phyloP scores from a whole-genome alignment of 2,113 vertebrate genomes.

The Labeo catla region DNA sequence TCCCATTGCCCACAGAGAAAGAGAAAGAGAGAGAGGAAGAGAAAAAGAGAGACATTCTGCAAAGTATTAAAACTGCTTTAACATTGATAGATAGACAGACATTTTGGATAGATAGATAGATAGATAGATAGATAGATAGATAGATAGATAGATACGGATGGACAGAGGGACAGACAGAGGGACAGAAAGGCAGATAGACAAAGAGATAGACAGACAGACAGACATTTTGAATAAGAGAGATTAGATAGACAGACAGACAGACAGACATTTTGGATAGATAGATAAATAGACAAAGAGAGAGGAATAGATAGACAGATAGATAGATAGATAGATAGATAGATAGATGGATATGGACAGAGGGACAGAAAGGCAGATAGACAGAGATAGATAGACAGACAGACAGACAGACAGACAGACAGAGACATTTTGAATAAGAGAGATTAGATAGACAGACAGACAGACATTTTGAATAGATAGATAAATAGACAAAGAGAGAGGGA shows the following conservation, averaged over 20 bases:
- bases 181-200: neutral
- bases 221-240: neutral
- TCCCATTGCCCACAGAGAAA: constrained; percentile 52
- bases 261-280: constrained; percentile 6
- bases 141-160: neutral
- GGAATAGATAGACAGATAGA: constrained; percentile 50
- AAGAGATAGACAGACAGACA: neutral
- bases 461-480: too few species aligned
- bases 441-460: too few species aligned
- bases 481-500: neutral
- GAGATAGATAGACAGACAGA: constrained; percentile 40
- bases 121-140: neutral
- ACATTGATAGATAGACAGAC: neutral
- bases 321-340: constrained; percentile 50
- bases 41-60: constrained; percentile 20
- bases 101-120: neutral
- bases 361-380: constrained; percentile 65
- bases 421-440: too few species aligned
- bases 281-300: constrained; percentile 11
- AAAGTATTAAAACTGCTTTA: constrained; percentile 18
- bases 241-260: neutral
- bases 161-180: neutral
- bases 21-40: constrained; percentile 21
- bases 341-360: constrained; percentile 38
- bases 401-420: constrained; percentile 4